These are phyloP conservation scores for Hirtodrosophila trivittata DNA, from an alignment of 2,888 invertebrate genomes.

Conservation along the genomic window DNA sequence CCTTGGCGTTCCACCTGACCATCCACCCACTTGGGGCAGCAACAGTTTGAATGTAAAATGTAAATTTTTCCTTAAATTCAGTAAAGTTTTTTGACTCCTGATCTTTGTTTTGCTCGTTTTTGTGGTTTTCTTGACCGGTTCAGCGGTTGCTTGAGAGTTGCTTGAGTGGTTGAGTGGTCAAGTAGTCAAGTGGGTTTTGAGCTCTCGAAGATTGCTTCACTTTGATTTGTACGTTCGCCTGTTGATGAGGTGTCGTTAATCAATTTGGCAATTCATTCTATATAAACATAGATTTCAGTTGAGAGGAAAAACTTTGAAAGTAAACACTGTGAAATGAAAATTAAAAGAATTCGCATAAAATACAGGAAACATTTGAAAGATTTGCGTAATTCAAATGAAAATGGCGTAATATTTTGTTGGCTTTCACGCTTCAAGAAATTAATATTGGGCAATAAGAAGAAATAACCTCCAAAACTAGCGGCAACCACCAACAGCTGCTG, in stretches of 20 bases:
- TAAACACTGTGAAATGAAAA: too few relatives aligned
- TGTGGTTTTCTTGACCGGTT: conserved; percentile 43
- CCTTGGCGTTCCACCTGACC: too few relatives aligned
- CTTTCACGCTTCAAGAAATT: conserved; percentile 46
- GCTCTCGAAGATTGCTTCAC: conserved; percentile 8
- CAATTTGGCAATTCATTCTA: conserved; percentile 10
- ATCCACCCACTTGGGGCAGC: neutral
- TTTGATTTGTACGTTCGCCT: conserved; percentile 11
- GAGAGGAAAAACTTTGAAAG: neutral
- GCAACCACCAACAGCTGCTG: conserved; percentile 25
- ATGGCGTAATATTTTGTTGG: conserved; percentile 29
- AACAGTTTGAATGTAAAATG: conserved; percentile 14
- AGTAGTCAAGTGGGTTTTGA: conserved; percentile 34
- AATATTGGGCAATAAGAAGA: conserved; percentile 50
- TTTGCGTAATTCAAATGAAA: conserved; percentile 13
- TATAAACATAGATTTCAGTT: conserved; percentile 2
- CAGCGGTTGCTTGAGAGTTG: conserved; percentile 22
- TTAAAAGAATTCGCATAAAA: neutral
- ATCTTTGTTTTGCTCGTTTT: neutral
- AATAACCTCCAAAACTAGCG: conserved; percentile 46
- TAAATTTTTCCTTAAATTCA: conserved; percentile 26
- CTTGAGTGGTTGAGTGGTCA: conserved; percentile 5
- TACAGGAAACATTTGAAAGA: conserved; percentile 25
- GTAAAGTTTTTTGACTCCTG: conserved; percentile 29
- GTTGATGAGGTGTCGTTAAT: conserved; percentile 15